Evolutionary conservation across 2,888 invertebrate species (phyloP), one percentile per base, ranked within the genome.

Genomic region (Parnassius apollo): DNA sequence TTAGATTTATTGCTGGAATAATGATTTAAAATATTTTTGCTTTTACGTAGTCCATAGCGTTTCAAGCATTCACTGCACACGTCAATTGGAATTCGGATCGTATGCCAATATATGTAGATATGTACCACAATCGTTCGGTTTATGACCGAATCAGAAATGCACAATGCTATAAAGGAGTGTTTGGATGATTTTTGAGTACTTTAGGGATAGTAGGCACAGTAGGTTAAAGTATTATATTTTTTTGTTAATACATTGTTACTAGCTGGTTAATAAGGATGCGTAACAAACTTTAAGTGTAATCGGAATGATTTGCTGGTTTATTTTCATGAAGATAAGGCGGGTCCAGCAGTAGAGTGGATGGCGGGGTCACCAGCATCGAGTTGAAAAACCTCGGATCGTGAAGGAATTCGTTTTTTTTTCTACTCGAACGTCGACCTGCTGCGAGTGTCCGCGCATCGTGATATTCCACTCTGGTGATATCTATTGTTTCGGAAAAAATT

Each of bases 381-480:
- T 82, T 82, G 71, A 84, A 80, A 80, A 79, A 79, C 82, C 84
- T 82, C 65, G 53, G 69, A 69, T 73, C 82, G 84, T 84, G 84
- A 73, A 78, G 79, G 83, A 83, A 85, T 86, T 81, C 71, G 75
- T 69, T 74, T 76, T 72, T 75, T 64, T 75, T 69, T 71, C 66
- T 66, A 73, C 66, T 69, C 71, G 71, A 74, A 64, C 68, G 66
- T 68, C 71, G 69, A 73, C 71, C 70, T 71, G 71, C 62, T 55
- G 56, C 42, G 50, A 18, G 49, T 13, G 42, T 56, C 2, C 45
- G 22, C 13, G 61, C 56, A 52, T 12, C 62, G 8, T 35, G 35
- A 3, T 35, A 35, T 35, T 35, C 7, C 35, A 35, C 35, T 35
- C 35, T 54, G 42, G 64, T 66, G 62, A 68, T 48, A 58, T 62